Percentiles rank a stretch among this genome's conserved stretches.
Evolutionary conservation across 2,113 vertebrate species (phyloP).

Genomic region (Ranitomeya imitator): DNA sequence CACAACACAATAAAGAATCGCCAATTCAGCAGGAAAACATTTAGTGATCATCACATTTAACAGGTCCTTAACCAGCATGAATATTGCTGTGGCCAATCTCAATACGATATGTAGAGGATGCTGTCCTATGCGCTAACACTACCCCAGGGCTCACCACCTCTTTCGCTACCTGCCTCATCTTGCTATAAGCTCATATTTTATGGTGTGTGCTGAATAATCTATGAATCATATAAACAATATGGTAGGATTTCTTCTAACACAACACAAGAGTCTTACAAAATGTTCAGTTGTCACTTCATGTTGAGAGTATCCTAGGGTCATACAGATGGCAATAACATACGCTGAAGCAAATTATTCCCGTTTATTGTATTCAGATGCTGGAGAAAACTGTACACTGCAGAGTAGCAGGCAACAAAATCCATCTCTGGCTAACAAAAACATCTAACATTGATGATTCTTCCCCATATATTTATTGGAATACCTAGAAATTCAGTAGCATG

Average conservation of each 20-base stretch:
- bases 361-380: slow-evolving; percentile 10
- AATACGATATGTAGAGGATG: background rate
- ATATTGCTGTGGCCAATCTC: background rate
- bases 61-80: background rate
- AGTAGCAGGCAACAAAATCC: background rate
- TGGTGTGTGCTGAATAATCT: background rate
- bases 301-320: slow-evolving; percentile 36
- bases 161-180: background rate
- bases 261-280: background rate
- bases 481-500: too few species aligned
- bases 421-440: too few species aligned
- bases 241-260: background rate
- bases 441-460: background rate
- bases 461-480: background rate
- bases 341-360: slow-evolving; percentile 28
- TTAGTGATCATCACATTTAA: background rate
- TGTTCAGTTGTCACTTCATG: slow-evolving; percentile 32
- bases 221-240: slow-evolving; percentile 1
- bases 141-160: background rate
- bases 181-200: background rate
- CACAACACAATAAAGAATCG: background rate
- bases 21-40: background rate
- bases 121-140: background rate
- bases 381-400: too few species aligned
- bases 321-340: slow-evolving; percentile 38